These are phyloP conservation scores for Leptinotarsa lineolata DNA, from an alignment of 1,140 invertebrate species.

Conservation along the genomic window DNA sequence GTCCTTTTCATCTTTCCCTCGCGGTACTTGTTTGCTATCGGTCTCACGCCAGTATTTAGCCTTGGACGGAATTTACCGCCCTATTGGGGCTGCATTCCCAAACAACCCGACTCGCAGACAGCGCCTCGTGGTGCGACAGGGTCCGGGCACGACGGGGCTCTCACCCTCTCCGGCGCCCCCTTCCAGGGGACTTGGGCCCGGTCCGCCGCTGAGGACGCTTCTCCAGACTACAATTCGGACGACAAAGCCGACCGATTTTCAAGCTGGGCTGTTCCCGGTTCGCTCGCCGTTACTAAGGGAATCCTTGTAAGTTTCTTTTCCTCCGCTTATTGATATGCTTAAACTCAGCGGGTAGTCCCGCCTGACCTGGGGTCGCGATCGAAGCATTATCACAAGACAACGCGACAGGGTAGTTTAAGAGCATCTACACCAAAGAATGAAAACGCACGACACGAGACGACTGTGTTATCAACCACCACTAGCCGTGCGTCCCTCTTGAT, in stretches of 20 bases:
- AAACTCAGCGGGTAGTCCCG: conserved; percentile 79
- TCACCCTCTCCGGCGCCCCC: conserved; percentile 74
- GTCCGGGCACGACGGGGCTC: conserved; percentile 68
- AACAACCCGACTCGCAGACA: conserved; percentile 80
- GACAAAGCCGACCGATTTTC: conserved; percentile 58
- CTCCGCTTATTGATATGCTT: conserved; percentile 90
- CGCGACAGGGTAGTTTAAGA: too few species aligned
- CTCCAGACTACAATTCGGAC: conserved; percentile 73
- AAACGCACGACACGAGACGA: background rate
- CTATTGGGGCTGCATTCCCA: conserved; percentile 82
- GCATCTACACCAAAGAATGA: too few species aligned
- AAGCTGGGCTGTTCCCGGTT: conserved; percentile 77
- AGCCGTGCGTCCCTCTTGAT: background rate
- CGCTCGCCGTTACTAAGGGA: conserved; percentile 86
- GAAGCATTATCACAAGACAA: too few species aligned
- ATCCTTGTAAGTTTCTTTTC: conserved; percentile 91
- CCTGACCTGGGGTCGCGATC: conserved; percentile 23
- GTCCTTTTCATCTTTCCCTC: conserved; percentile 90
- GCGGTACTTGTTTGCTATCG: conserved; percentile 90
- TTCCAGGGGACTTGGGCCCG: conserved; percentile 71
- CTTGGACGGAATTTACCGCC: conserved; percentile 85
- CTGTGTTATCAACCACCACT: background rate
- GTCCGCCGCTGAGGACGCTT: conserved; percentile 57
- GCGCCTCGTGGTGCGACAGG: conserved; percentile 60
- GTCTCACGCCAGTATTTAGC: conserved; percentile 83